Percentiles rank a stretch among this genome's conserved stretches.
Conservation (phyloP, 2,888 invertebrate species). For the Stratiomys singularior region DNA sequence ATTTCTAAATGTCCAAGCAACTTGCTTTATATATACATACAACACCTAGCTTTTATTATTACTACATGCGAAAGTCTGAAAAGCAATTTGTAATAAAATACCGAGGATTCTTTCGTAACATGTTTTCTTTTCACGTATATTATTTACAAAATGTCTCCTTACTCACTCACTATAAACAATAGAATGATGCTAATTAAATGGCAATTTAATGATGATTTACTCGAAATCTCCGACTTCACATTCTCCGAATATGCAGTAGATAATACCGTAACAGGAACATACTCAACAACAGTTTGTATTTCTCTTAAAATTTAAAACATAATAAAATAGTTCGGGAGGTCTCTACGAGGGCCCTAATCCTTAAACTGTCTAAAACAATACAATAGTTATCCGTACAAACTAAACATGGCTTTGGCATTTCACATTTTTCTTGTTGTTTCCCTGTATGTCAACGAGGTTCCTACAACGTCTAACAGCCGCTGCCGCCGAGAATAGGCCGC, state of each 20-base stretch:
- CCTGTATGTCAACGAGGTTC: slow-evolving; percentile 23
- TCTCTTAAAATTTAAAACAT: slow-evolving; percentile 25
- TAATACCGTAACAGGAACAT: slow-evolving; percentile 44
- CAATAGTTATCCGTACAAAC: slow-evolving; percentile 31
- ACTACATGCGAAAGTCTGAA: too few species aligned
- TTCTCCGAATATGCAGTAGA: neutral
- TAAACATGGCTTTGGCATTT: slow-evolving; percentile 52
- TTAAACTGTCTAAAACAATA: neutral
- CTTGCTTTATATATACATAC: too few species aligned
- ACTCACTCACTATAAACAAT: slow-evolving; percentile 7
- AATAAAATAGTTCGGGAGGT: slow-evolving; percentile 14
- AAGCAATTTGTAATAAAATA: too few species aligned
- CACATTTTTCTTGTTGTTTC: slow-evolving; percentile 38
- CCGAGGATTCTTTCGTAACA: neutral
- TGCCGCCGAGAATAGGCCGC: slow-evolving; percentile 21
- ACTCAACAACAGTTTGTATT: slow-evolving; percentile 31
- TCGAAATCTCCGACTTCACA: neutral
- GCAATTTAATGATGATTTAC: slow-evolving; percentile 23
- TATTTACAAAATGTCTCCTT: slow-evolving; percentile 40
- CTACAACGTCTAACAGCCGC: slow-evolving; percentile 17
- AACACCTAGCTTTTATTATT: too few species aligned
- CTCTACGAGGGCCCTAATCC: neutral
- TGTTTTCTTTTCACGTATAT: neutral
- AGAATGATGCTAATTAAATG: slow-evolving; percentile 23
- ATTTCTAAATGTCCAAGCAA: too few species aligned